phyloP scores from a whole-genome alignment of 2,113 vertebrate species.

The Tapirus terrestris region DNA sequence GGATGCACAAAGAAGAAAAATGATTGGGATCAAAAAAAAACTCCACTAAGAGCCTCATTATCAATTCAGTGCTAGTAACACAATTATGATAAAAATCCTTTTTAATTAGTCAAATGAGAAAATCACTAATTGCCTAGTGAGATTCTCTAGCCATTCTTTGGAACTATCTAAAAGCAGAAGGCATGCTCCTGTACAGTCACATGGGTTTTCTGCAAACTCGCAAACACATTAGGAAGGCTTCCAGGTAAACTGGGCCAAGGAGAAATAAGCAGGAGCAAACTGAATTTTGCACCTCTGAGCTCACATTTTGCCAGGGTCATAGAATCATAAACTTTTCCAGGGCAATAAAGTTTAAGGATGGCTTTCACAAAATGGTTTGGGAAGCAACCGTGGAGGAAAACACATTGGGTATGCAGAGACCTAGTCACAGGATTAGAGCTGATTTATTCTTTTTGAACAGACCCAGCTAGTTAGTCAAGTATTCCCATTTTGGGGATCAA shows the following conservation, averaged over 20 bases:
- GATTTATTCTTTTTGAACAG: neutral
- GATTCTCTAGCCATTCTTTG: neutral
- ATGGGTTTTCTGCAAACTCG: neutral
- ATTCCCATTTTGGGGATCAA: neutral
- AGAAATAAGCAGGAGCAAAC: neutral
- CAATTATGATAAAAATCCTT: constrained; percentile 30
- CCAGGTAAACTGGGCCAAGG: neutral
- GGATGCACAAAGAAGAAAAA: constrained; percentile 25
- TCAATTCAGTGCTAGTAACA: constrained; percentile 1
- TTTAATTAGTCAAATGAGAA: constrained; percentile 41
- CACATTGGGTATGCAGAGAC: neutral
- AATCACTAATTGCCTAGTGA: neutral
- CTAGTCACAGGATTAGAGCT: neutral
- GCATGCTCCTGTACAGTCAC: neutral
- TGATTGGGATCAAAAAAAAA: neutral
- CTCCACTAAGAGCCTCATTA: neutral
- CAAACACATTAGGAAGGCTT: neutral
- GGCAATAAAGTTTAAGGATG: neutral
- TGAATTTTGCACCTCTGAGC: neutral
- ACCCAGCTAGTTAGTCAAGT: neutral
- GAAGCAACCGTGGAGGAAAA: neutral
- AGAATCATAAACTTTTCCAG: neutral
- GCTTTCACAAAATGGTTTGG: neutral
- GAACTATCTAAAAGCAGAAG: neutral
- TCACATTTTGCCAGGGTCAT: neutral